Percentiles rank a stretch among this genome's conserved stretches.
phyloP scores from a whole-genome alignment of 2,888 invertebrate genomes.

The Agrotis puta region DNA sequence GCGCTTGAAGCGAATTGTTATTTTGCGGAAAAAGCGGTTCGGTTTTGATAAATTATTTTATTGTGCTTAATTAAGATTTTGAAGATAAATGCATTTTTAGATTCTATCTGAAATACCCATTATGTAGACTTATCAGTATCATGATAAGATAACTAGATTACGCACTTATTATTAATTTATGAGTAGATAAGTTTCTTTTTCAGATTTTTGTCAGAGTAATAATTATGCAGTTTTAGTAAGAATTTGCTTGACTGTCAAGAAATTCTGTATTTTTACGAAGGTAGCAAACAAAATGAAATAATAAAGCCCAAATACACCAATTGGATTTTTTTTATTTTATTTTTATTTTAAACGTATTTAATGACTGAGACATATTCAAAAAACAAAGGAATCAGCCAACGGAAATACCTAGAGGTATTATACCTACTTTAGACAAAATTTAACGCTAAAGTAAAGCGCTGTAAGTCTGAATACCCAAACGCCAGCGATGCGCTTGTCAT shows the following conservation, averaged over 20 bases:
- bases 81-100: not conserved
- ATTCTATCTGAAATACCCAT: not conserved
- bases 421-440: not conserved
- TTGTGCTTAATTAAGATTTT: not conserved
- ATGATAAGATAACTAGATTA: not conserved
- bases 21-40: conserved; percentile 16
- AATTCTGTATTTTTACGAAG: not conserved
- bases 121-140: not conserved
- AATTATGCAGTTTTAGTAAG: not conserved
- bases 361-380: too few relatives aligned
- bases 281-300: not conserved
- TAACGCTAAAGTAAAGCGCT: conserved; percentile 50
- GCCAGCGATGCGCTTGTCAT: conserved; percentile 61
- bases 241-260: not conserved
- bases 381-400: too few relatives aligned
- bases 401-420: too few relatives aligned
- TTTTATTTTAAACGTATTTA: too few relatives aligned
- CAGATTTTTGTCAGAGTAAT: too few relatives aligned
- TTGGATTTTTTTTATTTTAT: too few relatives aligned
- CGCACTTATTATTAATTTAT: not conserved
- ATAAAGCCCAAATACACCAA: too few relatives aligned
- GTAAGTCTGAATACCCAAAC: conserved; percentile 7
- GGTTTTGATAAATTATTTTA: not conserved
- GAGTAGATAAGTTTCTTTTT: too few relatives aligned
- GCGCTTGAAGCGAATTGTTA: conserved; percentile 64